Base-by-base conservation (phyloP, 2,888 invertebrate genomes). In the Eupithecia insigniata region DNA sequence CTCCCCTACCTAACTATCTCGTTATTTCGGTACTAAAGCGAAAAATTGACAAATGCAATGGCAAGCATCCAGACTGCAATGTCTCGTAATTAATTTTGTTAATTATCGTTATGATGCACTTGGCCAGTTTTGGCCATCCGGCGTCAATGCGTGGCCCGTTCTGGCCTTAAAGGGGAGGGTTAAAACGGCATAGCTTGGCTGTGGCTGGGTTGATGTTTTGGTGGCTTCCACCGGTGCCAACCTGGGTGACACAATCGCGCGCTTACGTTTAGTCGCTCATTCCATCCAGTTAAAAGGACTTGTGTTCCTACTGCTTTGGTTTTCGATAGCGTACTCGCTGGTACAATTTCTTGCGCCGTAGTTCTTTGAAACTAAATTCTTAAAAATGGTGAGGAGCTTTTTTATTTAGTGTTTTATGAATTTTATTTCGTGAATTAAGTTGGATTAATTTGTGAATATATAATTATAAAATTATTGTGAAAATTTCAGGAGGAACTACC, bases 401-500 rank as follows among this genome's bases (percentile, higher is more conserved):
- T 71, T 55, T 67, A 61, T 61, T 61, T 73, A 43, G 10, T 10
- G 22, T 74, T 68, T 73, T 71, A 55, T 69, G 69, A 71, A 55
- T 26, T 26, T 55, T 28, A 67, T 65, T 60, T 66, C 72, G 73
- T 71, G 66, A 67, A 51, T 61, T 72, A 70, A 75, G 78, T 82
- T 77, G 70, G 1, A 51, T 12, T 55, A 12, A n/a, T 46, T 46
- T 3, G 74, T 58, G 62, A 55, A 62, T 76, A 67, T 70, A 84
- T 46, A 46, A 0, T 43, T 43, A 43, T 83, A 80, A 83, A 81
- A 82, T 79, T 84, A 79, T 80, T 79, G 83, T 84, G 81, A 75
- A 82, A 77, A 82, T 96, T 95, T 79, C 94, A 97, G 96, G 97
- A 97, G 82, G 97, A 97, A 88, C 95, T 97, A 77, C 95, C 95